These are phyloP conservation scores for Stegana nigrithorax DNA, from an alignment of 2,888 invertebrate genomes.

Conservation along the genomic window DNA sequence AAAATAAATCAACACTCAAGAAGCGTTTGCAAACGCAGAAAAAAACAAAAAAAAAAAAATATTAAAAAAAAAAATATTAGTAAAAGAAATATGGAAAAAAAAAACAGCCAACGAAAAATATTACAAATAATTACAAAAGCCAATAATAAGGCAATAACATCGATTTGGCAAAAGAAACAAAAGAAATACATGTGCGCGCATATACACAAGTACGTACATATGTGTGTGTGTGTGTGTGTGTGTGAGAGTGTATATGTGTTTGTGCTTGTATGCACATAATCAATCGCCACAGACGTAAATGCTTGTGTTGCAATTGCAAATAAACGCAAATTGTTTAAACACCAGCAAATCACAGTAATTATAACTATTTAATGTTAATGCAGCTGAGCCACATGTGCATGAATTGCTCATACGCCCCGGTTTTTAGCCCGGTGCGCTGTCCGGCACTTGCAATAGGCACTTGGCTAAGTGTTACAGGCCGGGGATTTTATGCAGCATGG, in stretches of 20 bases:
- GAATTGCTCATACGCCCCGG: slow-evolving; percentile 12
- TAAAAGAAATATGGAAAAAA: not conserved
- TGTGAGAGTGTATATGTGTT: not conserved
- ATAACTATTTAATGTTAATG: slow-evolving; percentile 9
- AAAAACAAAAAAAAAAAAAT: slow-evolving; percentile 5
- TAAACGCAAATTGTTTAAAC: slow-evolving; percentile 11
- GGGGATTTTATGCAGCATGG: too few relatives aligned
- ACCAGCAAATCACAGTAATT: slow-evolving; percentile 5
- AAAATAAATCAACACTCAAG: slow-evolving; percentile 28
- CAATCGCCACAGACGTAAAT: not conserved
- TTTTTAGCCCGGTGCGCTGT: not conserved
- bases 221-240: not conserved
- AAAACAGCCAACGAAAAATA: not conserved
- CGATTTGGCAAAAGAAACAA: not conserved
- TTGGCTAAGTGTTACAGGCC: too few relatives aligned
- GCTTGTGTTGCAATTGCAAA: not conserved
- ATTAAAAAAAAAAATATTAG: slow-evolving; percentile 10
- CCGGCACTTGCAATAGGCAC: not conserved
- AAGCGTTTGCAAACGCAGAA: slow-evolving; percentile 29
- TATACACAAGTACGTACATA: too few relatives aligned
- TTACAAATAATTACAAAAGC: not conserved
- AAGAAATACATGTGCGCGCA: too few relatives aligned
- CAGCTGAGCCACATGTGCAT: not conserved
- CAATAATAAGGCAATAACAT: slow-evolving; percentile 6
- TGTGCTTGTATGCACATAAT: too few relatives aligned